These are phyloP conservation scores for Puffinus mauretanicus DNA, from an alignment of 2,113 vertebrate genomes.

Conservation along the genomic window DNA sequence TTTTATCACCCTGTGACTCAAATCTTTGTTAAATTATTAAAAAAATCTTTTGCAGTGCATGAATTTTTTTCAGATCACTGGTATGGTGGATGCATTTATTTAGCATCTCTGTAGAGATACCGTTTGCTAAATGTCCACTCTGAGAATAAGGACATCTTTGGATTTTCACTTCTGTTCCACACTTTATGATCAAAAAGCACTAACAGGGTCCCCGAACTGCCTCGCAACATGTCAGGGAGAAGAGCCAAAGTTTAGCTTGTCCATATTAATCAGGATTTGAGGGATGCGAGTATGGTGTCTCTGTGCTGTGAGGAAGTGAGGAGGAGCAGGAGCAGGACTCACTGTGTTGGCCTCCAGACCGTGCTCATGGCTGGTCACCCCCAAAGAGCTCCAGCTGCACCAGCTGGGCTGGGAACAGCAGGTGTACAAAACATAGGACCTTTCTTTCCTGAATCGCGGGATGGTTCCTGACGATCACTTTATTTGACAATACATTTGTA, in stretches of 20 bases:
- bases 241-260: not conserved
- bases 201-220: not conserved
- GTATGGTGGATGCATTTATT: not conserved
- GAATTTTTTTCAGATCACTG: not conserved
- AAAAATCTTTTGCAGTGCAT: not conserved
- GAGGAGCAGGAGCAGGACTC: not conserved
- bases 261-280: not conserved
- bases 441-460: accelerated
- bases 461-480: not conserved
- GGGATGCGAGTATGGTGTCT: not conserved
- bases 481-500: not conserved
- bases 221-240: not conserved
- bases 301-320: not conserved
- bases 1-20: not conserved
- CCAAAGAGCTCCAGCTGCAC: not conserved
- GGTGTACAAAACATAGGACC: not conserved
- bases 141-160: not conserved
- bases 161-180: not conserved
- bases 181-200: not conserved
- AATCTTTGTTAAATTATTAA: not conserved
- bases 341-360: not conserved
- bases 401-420: not conserved
- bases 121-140: not conserved
- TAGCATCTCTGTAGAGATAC: not conserved
- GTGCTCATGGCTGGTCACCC: not conserved